Conservation (phyloP, 2,113 vertebrate species). For the Dasyurus viverrinus region DNA sequence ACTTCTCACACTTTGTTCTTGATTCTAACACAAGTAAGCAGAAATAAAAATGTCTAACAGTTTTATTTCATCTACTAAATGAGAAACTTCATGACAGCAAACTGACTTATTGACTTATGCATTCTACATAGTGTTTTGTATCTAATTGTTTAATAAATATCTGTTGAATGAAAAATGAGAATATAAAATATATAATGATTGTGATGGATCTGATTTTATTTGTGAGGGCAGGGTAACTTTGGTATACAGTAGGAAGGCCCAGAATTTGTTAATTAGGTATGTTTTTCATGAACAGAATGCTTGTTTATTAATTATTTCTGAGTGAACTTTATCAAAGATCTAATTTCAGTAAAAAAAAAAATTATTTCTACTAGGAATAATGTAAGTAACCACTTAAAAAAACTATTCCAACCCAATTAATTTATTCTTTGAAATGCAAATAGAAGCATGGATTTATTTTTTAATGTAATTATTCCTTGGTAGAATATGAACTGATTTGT, state of each 20-base stretch:
- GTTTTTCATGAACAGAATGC: background rate
- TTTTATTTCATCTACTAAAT: background rate
- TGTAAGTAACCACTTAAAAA: constrained; percentile 12
- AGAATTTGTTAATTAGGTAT: constrained; percentile 26
- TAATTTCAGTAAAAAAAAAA: constrained; percentile 20
- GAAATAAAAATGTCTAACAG: background rate
- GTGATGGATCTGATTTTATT: background rate
- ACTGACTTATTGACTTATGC: background rate
- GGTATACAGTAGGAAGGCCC: background rate
- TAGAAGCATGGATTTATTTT: background rate
- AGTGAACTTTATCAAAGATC: constrained; percentile 33
- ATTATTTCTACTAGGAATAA: constrained; percentile 38
- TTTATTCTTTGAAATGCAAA: background rate
- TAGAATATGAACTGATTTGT: constrained; percentile 27
- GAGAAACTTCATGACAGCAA: background rate
- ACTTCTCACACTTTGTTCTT: background rate
- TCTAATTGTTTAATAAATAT: background rate
- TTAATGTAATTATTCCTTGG: constrained; percentile 25
- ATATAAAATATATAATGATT: background rate
- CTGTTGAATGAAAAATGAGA: background rate
- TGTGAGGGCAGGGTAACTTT: constrained; percentile 19
- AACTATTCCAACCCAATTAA: background rate
- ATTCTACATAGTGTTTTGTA: background rate
- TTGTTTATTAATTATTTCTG: constrained; percentile 17
- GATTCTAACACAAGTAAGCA: background rate